Conservation (phyloP, 2,113 vertebrate genomes). For the Terrapene triunguis region DNA sequence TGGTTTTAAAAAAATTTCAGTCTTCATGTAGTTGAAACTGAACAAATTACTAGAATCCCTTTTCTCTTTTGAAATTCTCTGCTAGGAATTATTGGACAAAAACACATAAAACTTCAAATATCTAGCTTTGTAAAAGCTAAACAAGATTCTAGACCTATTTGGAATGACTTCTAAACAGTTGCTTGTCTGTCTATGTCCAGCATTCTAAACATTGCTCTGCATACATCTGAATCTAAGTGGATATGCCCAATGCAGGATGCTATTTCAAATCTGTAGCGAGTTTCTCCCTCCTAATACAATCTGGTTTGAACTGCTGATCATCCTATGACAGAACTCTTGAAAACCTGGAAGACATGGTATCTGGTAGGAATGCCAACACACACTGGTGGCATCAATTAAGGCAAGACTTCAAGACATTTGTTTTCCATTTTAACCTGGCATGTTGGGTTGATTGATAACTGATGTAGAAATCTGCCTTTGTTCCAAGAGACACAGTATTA, state of each 20-base stretch:
- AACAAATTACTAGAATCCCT: neutral
- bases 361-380: neutral
- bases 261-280: neutral
- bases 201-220: neutral
- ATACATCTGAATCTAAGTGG: neutral
- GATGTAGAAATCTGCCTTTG: neutral
- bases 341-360: neutral
- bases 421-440: neutral
- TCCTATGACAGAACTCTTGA: neutral
- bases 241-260: neutral
- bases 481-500: neutral
- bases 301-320: neutral
- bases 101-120: neutral
- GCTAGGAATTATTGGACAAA: neutral
- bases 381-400: neutral
- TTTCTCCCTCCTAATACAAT: neutral
- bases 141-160: neutral
- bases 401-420: fast-evolving
- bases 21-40: neutral
- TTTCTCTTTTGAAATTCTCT: neutral
- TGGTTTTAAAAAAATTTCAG: neutral
- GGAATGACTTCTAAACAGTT: neutral
- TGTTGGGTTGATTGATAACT: neutral
- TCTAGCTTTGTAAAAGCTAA: neutral
- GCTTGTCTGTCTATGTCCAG: neutral